Conservation (phyloP, 1,140 invertebrate species). For the Bombus impatiens region DNA sequence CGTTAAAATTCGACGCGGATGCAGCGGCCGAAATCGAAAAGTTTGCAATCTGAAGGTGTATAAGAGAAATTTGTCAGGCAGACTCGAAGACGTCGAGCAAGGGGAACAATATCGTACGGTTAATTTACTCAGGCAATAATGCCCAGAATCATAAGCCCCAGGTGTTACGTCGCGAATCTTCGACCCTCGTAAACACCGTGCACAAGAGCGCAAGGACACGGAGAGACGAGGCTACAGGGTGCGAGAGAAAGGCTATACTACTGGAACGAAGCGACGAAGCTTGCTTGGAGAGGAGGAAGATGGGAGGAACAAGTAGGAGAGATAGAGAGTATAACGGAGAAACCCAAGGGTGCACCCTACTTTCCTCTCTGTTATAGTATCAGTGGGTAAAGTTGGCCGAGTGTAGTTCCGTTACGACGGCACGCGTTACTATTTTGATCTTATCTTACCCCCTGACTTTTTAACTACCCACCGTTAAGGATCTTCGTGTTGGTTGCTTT, state of each 20-base stretch:
- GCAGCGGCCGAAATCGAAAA: background rate
- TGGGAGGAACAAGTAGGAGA: background rate
- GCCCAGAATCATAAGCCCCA: constrained; percentile 74
- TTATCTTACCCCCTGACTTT: constrained; percentile 19
- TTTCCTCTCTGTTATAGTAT: constrained; percentile 69
- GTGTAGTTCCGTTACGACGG: constrained; percentile 42
- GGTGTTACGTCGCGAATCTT: constrained; percentile 75
- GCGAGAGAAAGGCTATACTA: background rate
- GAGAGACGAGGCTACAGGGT: background rate
- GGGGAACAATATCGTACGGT: constrained; percentile 62
- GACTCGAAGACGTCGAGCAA: constrained; percentile 15
- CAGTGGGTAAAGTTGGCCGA: constrained; percentile 58
- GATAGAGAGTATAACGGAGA: constrained; percentile 28
- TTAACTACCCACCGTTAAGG: constrained; percentile 16
- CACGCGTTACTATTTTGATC: constrained; percentile 37
- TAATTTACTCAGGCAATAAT: constrained; percentile 76
- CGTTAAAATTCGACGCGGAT: constrained; percentile 28
- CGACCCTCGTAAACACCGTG: constrained; percentile 72
- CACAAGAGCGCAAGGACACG: constrained; percentile 31
- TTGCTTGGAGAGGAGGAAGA: background rate
- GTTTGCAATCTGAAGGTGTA: background rate
- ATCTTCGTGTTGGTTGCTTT: background rate
- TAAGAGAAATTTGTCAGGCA: constrained; percentile 33
- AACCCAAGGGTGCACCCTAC: constrained; percentile 53
- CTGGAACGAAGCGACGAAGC: too few species aligned